A percentile compares a stretch with the other conserved stretches of the same genome.
These are phyloP conservation scores for Dilophus febrilis DNA, from an alignment of 2,888 invertebrate genomes.

Conservation along the genomic window DNA sequence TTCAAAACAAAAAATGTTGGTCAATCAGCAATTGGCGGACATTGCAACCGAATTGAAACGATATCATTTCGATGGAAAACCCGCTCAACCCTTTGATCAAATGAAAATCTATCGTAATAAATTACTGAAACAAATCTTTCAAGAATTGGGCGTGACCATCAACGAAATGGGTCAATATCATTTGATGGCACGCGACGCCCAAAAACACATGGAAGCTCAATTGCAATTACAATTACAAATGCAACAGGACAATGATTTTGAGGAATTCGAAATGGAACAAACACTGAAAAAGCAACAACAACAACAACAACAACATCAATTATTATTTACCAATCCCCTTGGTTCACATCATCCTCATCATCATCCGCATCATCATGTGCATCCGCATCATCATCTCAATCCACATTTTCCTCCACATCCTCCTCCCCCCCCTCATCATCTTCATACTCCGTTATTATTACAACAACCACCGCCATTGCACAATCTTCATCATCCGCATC, in stretches of 20 bases:
- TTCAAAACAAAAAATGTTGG: constrained; percentile 52
- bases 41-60: constrained; percentile 43
- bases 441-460: not conserved
- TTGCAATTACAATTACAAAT: not conserved
- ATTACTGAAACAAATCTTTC: constrained; percentile 39
- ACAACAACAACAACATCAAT: constrained; percentile 1
- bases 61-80: constrained; percentile 38
- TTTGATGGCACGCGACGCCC: constrained; percentile 18
- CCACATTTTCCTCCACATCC: no score
- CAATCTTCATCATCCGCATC: not conserved
- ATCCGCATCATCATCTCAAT: not conserved
- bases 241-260: constrained; percentile 7
- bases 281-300: constrained; percentile 5
- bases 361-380: not conserved
- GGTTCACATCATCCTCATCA: no score
- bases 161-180: constrained; percentile 39
- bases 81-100: constrained; percentile 38
- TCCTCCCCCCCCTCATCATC: not conserved
- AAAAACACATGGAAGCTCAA: constrained; percentile 6
- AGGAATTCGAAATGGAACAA: constrained; percentile 9
- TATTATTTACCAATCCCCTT: no score
- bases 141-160: constrained; percentile 41
- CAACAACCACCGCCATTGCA: not conserved
- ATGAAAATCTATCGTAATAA: constrained; percentile 34
- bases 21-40: constrained; percentile 48